Conservation (phyloP, 2,113 vertebrate species). For the Platanista minor region DNA sequence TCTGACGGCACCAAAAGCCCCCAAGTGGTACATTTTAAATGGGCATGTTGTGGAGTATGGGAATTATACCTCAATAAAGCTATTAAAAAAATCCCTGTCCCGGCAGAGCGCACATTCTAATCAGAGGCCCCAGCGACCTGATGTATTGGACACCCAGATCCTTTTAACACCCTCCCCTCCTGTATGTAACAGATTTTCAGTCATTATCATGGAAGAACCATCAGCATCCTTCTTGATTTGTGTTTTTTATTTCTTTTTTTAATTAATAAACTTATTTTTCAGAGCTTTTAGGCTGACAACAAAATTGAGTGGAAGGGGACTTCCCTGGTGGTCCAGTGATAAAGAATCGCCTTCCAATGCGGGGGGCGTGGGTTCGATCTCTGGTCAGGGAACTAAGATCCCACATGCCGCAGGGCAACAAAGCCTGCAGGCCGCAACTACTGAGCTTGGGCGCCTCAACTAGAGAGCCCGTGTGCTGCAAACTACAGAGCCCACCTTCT, state of each 20-base stretch:
- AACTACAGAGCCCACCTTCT: no score
- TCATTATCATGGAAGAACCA: background rate
- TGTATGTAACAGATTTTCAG: background rate
- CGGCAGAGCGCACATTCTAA: rapidly evolving
- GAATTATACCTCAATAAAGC: background rate
- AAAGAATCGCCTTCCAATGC: no score
- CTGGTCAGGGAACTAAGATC: no score
- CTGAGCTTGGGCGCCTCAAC: no score
- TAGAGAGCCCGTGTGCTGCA: no score
- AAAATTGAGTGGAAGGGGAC: background rate
- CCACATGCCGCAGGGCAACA: no score
- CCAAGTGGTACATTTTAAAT: no score
- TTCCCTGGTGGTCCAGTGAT: no score
- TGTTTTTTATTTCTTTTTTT: background rate
- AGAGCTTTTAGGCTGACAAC: background rate
- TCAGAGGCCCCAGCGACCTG: rapidly evolving
- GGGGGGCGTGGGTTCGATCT: no score
- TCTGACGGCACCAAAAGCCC: background rate
- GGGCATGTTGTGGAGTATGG: background rate
- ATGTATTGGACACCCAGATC: background rate
- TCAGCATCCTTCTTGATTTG: background rate
- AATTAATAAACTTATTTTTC: background rate
- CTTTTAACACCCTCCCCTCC: background rate
- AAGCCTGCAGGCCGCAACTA: no score
- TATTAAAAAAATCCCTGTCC: no score